Conservation (phyloP, 2,888 invertebrate species). For the Nemotelus pantherinus region DNA sequence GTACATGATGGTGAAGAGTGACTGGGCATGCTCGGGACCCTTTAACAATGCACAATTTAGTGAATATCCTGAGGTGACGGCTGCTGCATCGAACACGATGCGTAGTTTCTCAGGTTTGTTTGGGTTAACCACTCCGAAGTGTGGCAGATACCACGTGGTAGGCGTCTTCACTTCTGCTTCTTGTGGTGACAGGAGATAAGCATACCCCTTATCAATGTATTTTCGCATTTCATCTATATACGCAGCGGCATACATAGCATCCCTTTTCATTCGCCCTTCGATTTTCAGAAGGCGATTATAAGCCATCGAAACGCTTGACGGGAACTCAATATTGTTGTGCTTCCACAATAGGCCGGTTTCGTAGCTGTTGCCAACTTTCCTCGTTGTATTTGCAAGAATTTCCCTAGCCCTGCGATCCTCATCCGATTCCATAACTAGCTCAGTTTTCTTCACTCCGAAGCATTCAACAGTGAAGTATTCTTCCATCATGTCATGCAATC, state of each 20-base stretch:
- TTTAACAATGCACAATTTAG: conserved; percentile 55
- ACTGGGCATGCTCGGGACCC: conserved; percentile 55
- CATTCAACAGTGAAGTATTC: not conserved
- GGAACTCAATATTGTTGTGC: too few relatives aligned
- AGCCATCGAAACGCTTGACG: conserved; percentile 49
- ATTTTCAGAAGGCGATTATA: not conserved
- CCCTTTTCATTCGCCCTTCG: conserved; percentile 28
- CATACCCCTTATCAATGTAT: not conserved
- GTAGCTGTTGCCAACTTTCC: not conserved
- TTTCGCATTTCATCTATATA: not conserved
- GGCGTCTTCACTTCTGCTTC: too few relatives aligned
- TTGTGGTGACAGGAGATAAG: too few relatives aligned
- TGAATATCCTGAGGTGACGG: conserved; percentile 50
- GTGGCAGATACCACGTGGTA: conserved; percentile 45
- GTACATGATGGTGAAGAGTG: conserved; percentile 54
- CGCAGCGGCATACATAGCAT: conserved; percentile 42
- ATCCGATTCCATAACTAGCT: not conserved
- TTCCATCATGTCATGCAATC: not conserved
- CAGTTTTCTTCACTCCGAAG: not conserved
- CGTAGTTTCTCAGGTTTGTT: conserved; percentile 55
- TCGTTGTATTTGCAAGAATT: conserved; percentile 31
- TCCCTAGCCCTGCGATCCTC: not conserved
- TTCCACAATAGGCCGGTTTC: conserved; percentile 35
- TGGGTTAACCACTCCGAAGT: conserved; percentile 48
- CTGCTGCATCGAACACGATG: conserved; percentile 57